Conservation (phyloP, 2,888 invertebrate genomes). For the Colostygia pectinataria region DNA sequence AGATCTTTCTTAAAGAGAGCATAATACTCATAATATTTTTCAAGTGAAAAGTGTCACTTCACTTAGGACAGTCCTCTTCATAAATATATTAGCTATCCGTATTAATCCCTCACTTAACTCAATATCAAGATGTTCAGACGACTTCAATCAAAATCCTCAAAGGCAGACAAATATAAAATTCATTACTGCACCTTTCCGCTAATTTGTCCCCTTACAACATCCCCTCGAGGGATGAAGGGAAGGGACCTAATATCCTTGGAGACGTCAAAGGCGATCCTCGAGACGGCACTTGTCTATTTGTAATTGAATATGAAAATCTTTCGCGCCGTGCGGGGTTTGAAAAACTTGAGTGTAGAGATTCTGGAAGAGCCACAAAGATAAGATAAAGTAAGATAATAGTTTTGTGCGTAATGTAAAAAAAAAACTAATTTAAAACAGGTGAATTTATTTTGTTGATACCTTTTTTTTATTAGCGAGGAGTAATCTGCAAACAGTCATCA, state of each 20-base stretch:
- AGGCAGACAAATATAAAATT: conserved; percentile 59
- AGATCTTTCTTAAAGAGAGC: no score
- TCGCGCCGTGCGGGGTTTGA: conserved; percentile 56
- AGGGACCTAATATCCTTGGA: conserved; percentile 71
- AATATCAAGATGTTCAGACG: conserved; percentile 16
- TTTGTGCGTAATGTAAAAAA: no score
- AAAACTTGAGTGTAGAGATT: conserved; percentile 34
- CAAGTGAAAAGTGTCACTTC: no score
- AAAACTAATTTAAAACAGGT: no score
- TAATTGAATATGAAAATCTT: conserved; percentile 82
- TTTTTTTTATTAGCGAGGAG: no score
- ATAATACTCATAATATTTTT: no score
- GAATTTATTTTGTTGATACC: no score
- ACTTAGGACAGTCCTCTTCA: background rate
- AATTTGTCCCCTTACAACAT: conserved; percentile 50
- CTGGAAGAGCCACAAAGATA: conserved; percentile 36
- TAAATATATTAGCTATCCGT: conserved; percentile 3
- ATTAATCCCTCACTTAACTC: conserved; percentile 12
- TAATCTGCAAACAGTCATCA: no score
- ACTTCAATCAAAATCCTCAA: conserved; percentile 33
- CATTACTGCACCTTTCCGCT: conserved; percentile 61
- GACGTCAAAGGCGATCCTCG: conserved; percentile 74
- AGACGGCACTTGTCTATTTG: conserved; percentile 80
- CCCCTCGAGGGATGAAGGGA: conserved; percentile 47
- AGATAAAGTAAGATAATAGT: no score